Evolutionary conservation across 2,888 invertebrate genomes (phyloP).

Genomic region (Parelbella ahira): DNA sequence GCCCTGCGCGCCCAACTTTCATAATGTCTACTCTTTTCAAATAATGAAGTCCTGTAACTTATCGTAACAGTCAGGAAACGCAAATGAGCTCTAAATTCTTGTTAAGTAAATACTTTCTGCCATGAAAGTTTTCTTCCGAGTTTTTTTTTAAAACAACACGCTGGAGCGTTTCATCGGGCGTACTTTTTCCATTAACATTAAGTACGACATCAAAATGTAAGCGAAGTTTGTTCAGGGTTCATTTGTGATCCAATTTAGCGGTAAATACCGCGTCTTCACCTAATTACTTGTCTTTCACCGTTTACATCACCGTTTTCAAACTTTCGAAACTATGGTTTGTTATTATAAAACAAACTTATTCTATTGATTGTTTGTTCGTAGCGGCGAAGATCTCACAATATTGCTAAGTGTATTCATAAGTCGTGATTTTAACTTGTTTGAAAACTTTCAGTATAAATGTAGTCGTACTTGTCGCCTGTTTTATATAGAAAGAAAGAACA

Average conservation of each 20-base stretch:
- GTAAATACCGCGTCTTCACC: constrained; percentile 14
- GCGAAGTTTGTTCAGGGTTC: constrained; percentile 15
- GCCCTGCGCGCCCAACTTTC: neutral
- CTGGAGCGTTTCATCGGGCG: constrained; percentile 11
- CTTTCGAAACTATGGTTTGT: too few relatives aligned
- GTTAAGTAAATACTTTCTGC: constrained; percentile 15
- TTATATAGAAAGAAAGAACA: too few relatives aligned
- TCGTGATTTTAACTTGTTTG: too few relatives aligned
- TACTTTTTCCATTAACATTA: constrained; percentile 22
- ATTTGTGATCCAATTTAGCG: constrained; percentile 19
- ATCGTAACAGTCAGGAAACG: constrained; percentile 9
- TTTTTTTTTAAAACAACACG: constrained; percentile 14
- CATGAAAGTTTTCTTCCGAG: constrained; percentile 5
- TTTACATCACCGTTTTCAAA: constrained; percentile 2
- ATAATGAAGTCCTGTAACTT: constrained; percentile 10
- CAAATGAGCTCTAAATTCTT: constrained; percentile 15
- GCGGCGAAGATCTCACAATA: too few relatives aligned
- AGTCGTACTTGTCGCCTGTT: too few relatives aligned
- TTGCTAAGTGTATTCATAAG: too few relatives aligned
- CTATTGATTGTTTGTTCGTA: too few relatives aligned
- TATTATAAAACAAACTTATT: too few relatives aligned
- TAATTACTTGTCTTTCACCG: constrained; percentile 19
- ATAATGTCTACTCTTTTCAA: neutral
- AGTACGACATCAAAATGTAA: constrained; percentile 21
- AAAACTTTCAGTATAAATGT: too few relatives aligned